phyloP scores from a whole-genome alignment of 2,888 invertebrate genomes.

The Drosophila peninsularis region DNA sequence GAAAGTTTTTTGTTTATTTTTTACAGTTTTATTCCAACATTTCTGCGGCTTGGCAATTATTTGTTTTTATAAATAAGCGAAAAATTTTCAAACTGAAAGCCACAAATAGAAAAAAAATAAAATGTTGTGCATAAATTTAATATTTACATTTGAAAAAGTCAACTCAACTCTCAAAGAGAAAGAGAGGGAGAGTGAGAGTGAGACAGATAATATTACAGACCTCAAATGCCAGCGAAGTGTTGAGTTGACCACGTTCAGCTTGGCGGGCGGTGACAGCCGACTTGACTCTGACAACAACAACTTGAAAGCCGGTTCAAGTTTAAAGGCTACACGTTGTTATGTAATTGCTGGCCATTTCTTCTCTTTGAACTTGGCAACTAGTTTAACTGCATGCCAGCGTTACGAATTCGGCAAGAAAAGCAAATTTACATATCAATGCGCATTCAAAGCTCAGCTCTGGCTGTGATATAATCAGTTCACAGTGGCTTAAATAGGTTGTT shows the following conservation, averaged over 20 bases:
- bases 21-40: not conserved
- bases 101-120: constrained; percentile 35
- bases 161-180: not conserved
- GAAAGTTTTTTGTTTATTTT: constrained; percentile 52
- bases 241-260: constrained; percentile 15
- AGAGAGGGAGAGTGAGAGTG: constrained; percentile 13
- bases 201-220: constrained; percentile 36
- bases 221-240: constrained; percentile 35
- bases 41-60: constrained; percentile 33
- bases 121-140: constrained; percentile 51
- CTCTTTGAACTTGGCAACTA: constrained; percentile 64
- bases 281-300: constrained; percentile 5
- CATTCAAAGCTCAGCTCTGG: constrained; percentile 25
- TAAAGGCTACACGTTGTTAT: constrained; percentile 64
- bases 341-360: constrained; percentile 67
- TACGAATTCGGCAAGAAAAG: constrained; percentile 43
- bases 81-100: constrained; percentile 23
- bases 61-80: constrained; percentile 50
- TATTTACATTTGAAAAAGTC: constrained; percentile 42
- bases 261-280: constrained; percentile 6
- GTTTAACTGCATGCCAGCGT: constrained; percentile 24
- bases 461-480: constrained; percentile 67
- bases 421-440: constrained; percentile 65
- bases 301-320: constrained; percentile 61
- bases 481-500: constrained; percentile 59